phyloP scores from a whole-genome alignment of 2,797 vertebrate species.

The Pangasius sanitwongsei region DNA sequence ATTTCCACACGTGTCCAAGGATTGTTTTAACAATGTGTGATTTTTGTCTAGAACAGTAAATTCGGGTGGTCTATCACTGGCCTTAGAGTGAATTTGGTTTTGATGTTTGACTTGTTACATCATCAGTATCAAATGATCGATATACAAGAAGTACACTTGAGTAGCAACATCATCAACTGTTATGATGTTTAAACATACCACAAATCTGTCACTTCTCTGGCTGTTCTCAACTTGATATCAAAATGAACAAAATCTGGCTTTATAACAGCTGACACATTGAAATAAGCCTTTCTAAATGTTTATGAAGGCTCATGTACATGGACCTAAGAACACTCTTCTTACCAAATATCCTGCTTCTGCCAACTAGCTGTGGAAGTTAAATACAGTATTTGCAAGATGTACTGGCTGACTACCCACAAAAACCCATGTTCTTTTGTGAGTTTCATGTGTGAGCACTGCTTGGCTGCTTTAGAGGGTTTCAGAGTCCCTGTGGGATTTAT shows the following conservation, averaged over 20 bases:
- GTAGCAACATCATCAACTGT: not conserved
- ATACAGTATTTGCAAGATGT: not conserved
- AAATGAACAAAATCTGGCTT: not conserved
- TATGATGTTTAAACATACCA: not conserved
- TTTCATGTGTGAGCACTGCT: not conserved
- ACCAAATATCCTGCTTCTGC: not conserved
- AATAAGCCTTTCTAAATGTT: not conserved
- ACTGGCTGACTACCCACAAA: not conserved
- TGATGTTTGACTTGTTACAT: not conserved
- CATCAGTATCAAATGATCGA: not conserved
- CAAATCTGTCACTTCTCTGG: not conserved
- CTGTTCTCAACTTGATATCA: not conserved
- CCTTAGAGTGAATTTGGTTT: not conserved
- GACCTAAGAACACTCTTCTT: not conserved
- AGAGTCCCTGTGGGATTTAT: conserved; percentile 13
- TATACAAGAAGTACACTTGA: not conserved
- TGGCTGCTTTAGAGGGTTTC: conserved; percentile 8
- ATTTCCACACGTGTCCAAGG: not conserved
- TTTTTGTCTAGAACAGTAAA: not conserved
- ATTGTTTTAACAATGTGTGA: not conserved
- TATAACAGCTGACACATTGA: not conserved
- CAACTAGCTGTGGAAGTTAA: not conserved
- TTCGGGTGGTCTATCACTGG: not conserved
- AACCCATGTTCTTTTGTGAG: conserved; percentile 1
- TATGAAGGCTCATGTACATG: not conserved